A percentile compares a stretch with the other conserved stretches of the same genome.
These are phyloP conservation scores for Ariolimax columbianus DNA, from an alignment of 2,888 invertebrate species.

Conservation along the genomic window DNA sequence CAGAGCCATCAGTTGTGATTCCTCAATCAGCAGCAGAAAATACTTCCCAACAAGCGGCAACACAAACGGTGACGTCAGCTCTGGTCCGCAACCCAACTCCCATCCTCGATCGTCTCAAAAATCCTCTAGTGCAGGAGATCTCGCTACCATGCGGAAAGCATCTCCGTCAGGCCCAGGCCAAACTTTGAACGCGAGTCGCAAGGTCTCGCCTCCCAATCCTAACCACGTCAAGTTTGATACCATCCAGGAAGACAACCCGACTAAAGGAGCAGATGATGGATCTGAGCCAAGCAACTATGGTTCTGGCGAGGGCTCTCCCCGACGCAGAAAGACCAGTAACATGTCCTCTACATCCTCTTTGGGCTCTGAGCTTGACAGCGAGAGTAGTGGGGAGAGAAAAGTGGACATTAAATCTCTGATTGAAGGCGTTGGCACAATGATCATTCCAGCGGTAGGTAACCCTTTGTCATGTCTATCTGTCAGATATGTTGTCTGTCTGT, in stretches of 20 bases:
- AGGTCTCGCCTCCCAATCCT: conserved; percentile 41
- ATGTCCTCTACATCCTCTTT: conserved; percentile 67
- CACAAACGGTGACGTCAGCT: not conserved
- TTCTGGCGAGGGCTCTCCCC: conserved; percentile 50
- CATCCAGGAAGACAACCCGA: not conserved
- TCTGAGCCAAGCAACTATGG: conserved; percentile 54
- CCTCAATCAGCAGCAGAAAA: not conserved
- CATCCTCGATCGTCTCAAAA: not conserved
- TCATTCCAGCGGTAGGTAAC: conserved; percentile 70
- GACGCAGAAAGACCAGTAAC: conserved; percentile 64
- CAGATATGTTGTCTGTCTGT: not conserved
- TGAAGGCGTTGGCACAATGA: conserved; percentile 70
- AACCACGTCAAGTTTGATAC: conserved; percentile 47
- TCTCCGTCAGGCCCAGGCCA: conserved; percentile 6
- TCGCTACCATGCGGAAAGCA: conserved; percentile 26
- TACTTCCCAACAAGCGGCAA: not conserved
- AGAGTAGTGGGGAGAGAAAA: conserved; percentile 59
- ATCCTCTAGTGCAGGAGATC: not conserved
- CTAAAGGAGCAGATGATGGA: not conserved
- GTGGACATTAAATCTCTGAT: conserved; percentile 68
- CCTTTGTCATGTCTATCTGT: not conserved
- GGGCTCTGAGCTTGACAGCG: conserved; percentile 63
- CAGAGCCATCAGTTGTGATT: conserved; percentile 1
- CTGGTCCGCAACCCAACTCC: not conserved
- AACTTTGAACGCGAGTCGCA: not conserved